Evolutionary conservation across 2,888 invertebrate species (phyloP).

Genomic region (Chirona hameri): DNA sequence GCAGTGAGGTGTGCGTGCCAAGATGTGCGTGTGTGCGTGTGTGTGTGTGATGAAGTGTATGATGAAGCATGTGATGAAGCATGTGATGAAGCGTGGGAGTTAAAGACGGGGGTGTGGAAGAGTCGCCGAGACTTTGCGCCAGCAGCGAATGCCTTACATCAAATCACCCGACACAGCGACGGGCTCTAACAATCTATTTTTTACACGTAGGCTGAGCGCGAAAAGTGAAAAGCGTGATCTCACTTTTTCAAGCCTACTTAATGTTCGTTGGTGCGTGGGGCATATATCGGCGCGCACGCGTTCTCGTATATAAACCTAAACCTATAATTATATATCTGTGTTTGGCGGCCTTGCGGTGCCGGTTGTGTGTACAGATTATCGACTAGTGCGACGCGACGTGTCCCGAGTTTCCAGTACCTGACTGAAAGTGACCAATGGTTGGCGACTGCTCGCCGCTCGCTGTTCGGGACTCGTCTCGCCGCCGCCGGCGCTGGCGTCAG

Average conservation of each 20-base stretch:
- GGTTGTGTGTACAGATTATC: conserved; percentile 6
- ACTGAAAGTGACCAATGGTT: background rate
- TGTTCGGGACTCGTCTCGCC: background rate
- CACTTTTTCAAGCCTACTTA: conserved; percentile 27
- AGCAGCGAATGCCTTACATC: conserved; percentile 23
- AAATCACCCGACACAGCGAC: background rate
- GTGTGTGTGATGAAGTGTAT: background rate
- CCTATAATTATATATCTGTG: conserved; percentile 8
- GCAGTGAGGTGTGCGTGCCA: background rate
- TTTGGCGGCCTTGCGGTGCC: background rate
- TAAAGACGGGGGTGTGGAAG: background rate
- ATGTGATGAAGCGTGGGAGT: background rate
- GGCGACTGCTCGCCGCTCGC: background rate
- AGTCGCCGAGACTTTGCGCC: background rate
- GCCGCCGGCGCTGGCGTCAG: background rate
- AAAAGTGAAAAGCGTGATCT: conserved; percentile 26
- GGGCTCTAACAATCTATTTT: conserved; percentile 23
- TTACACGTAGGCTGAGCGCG: conserved; percentile 3
- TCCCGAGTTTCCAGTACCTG: conserved; percentile 24
- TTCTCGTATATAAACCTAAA: conserved; percentile 14
- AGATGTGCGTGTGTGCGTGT: background rate
- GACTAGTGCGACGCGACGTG: background rate
- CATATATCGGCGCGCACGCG: background rate
- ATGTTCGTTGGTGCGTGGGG: conserved; percentile 26
- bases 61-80: too few species aligned